These are phyloP conservation scores for Ramphastos sulfuratus DNA, from an alignment of 2,113 vertebrate species.

Conservation along the genomic window DNA sequence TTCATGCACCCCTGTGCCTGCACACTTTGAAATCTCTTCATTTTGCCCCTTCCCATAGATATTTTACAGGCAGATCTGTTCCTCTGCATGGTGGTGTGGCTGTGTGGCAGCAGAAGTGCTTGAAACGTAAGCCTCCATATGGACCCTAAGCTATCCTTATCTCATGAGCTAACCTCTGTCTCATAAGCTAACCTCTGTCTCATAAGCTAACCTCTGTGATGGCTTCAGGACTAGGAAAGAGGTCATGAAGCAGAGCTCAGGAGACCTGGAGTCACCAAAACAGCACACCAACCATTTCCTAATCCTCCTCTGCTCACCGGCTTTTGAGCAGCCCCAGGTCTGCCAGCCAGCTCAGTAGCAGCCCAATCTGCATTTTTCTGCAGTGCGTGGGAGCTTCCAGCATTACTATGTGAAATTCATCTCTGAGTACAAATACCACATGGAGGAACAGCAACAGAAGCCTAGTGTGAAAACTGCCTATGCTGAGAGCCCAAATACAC, in stretches of 20 bases:
- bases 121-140: not conserved
- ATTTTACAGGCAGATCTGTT: not conserved
- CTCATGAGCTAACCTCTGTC: not conserved
- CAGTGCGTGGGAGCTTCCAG: not conserved
- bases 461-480: slow-evolving; percentile 19
- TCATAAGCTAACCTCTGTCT: not conserved
- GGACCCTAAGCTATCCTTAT: not conserved
- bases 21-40: fast-evolving
- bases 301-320: not conserved
- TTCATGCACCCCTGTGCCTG: fast-evolving
- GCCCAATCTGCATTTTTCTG: not conserved
- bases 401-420: not conserved
- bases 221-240: not conserved
- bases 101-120: not conserved
- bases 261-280: not conserved
- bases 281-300: not conserved
- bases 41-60: not conserved
- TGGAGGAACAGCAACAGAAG: slow-evolving; percentile 11
- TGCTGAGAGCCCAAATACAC: slow-evolving; percentile 35
- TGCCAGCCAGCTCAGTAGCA: slow-evolving; percentile 13
- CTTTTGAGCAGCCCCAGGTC: not conserved
- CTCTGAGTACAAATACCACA: slow-evolving; percentile 40
- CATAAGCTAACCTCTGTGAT: not conserved
- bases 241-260: not conserved
- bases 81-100: not conserved